Evolutionary conservation across 2,113 vertebrate species (phyloP).

Genomic region (Ammodytes marinus): DNA sequence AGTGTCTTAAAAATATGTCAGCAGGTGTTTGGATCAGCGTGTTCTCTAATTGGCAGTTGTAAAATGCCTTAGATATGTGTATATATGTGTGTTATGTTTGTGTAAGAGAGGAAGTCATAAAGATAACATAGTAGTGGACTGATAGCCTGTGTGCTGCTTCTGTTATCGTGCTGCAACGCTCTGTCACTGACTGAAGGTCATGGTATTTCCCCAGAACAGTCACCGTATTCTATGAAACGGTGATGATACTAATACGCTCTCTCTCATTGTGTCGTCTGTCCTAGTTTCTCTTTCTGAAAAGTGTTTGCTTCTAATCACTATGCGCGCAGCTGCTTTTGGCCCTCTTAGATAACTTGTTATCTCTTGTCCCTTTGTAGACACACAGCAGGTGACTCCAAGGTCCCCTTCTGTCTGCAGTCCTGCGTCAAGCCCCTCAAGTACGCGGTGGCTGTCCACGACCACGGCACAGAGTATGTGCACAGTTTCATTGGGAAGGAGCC

Average conservation of each 20-base stretch:
- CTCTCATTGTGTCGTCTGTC: neutral
- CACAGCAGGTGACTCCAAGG: slow-evolving; percentile 96
- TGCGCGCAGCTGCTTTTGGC: neutral
- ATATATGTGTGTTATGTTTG: slow-evolving; percentile 13
- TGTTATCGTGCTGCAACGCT: neutral
- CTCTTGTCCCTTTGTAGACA: slow-evolving; percentile 83
- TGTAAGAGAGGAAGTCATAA: slow-evolving; percentile 52
- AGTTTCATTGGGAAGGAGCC: slow-evolving; percentile 98
- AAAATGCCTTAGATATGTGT: slow-evolving; percentile 14
- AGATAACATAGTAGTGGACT: slow-evolving; percentile 42
- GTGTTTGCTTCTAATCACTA: neutral
- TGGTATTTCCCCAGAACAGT: neutral
- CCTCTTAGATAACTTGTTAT: neutral
- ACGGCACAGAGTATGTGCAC: slow-evolving; percentile 96
- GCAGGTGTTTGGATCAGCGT: slow-evolving; percentile 1
- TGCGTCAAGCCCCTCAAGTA: slow-evolving; percentile 98
- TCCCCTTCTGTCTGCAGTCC: slow-evolving; percentile 98
- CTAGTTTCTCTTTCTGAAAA: neutral
- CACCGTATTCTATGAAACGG: neutral
- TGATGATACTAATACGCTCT: neutral
- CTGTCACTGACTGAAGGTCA: neutral
- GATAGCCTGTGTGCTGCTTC: neutral
- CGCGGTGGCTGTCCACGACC: slow-evolving; percentile 93
- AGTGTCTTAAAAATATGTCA: neutral
- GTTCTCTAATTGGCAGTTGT: slow-evolving; percentile 15